A percentile compares a stretch with the other conserved stretches of the same genome.
Evolutionary conservation across 2,888 invertebrate species (phyloP).

Genomic region (Palloptera scutellata): DNA sequence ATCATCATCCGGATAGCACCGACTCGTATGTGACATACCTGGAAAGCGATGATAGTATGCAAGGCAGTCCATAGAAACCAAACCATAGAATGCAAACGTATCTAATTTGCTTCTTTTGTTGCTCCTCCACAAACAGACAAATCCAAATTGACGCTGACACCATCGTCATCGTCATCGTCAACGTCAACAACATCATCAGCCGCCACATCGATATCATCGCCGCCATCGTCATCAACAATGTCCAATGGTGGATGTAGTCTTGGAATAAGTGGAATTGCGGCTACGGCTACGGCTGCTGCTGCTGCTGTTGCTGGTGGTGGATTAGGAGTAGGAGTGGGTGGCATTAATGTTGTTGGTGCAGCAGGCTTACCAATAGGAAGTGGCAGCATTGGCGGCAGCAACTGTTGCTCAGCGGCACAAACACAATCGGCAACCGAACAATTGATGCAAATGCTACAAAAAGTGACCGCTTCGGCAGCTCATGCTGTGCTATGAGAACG

Average conservation of each 20-base stretch:
- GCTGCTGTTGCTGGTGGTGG: conserved; percentile 1
- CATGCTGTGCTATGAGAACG: conserved; percentile 24
- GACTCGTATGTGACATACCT: conserved; percentile 92
- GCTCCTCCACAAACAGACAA: conserved; percentile 44
- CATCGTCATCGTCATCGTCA: conserved; percentile 43
- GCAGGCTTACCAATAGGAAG: conserved; percentile 10
- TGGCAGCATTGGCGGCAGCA: conserved; percentile 4
- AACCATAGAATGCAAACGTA: conserved; percentile 53
- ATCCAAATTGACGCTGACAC: conserved; percentile 61
- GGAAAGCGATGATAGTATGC: conserved; percentile 85
- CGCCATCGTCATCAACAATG: conserved; percentile 47
- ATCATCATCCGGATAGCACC: conserved; percentile 81
- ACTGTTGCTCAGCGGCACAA: conserved; percentile 32
- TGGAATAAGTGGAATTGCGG: conserved; percentile 37
- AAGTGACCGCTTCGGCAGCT: conserved; percentile 52
- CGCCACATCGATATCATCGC: conserved; percentile 56
- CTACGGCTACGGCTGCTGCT: not conserved
- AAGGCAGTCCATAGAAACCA: conserved; percentile 74
- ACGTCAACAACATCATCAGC: conserved; percentile 48
- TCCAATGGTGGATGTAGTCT: conserved; percentile 19
- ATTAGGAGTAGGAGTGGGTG: conserved; percentile 21
- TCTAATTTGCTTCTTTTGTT: conserved; percentile 64
- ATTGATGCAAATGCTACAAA: conserved; percentile 62
- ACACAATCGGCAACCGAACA: conserved; percentile 60
- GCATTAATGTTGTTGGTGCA: conserved; percentile 15